phyloP scores from a whole-genome alignment of 2,113 vertebrate species.

The Melozone crissalis region DNA sequence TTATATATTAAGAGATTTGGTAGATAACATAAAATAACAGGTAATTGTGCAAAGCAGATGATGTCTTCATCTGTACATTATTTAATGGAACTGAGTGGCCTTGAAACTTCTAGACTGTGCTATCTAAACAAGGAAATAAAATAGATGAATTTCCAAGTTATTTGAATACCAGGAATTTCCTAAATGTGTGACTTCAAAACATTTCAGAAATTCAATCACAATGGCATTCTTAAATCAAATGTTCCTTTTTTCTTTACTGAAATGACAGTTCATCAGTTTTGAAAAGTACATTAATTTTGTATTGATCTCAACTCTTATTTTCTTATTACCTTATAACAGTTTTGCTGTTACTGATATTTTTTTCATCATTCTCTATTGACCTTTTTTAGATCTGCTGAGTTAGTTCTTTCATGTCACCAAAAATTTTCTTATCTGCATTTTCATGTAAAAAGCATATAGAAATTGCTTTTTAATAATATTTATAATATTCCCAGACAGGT shows the following conservation, averaged over 20 bases:
- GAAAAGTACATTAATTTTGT: background rate
- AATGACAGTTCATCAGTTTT: background rate
- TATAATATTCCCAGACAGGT: background rate
- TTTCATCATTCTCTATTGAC: background rate
- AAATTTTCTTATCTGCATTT: background rate
- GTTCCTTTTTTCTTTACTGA: background rate
- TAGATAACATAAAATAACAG: background rate
- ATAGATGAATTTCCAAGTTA: background rate
- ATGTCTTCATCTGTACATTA: background rate
- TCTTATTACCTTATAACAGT: background rate
- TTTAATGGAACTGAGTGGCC: background rate
- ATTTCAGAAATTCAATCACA: background rate
- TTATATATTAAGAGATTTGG: background rate
- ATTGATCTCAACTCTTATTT: fast-evolving
- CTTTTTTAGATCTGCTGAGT: background rate
- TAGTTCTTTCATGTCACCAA: background rate
- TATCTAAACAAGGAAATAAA: background rate
- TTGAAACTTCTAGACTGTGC: background rate
- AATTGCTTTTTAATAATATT: background rate
- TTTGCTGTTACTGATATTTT: background rate
- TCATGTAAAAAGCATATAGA: background rate
- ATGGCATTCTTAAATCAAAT: background rate
- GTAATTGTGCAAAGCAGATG: fast-evolving
- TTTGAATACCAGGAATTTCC: background rate
- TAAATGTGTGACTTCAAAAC: background rate